phyloP scores from a whole-genome alignment of 2,888 invertebrate species.

The Drosophila algonquin region DNA sequence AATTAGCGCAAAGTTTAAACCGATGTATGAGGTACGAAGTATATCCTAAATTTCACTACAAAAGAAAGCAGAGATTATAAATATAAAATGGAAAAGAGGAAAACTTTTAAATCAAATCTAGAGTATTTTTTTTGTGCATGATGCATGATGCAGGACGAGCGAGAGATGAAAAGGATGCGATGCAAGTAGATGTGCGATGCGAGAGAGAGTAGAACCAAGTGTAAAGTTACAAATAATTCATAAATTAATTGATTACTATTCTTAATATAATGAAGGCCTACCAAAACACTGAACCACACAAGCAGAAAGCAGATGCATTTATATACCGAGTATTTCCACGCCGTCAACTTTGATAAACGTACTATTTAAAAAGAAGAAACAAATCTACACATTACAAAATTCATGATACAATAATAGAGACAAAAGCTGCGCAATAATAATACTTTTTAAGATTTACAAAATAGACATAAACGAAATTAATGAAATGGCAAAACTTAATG shows the following conservation, averaged over 20 bases:
- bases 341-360: constrained; percentile 53
- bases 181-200: neutral
- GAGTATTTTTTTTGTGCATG: constrained; percentile 73
- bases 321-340: constrained; percentile 68
- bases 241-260: constrained; percentile 42
- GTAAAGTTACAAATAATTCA: constrained; percentile 37
- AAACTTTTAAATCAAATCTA: constrained; percentile 70
- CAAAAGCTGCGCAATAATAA: constrained; percentile 69
- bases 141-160: constrained; percentile 53
- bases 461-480: constrained; percentile 59
- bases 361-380: constrained; percentile 17
- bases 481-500: constrained; percentile 47
- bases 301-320: constrained; percentile 71
- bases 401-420: constrained; percentile 40
- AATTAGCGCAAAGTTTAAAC: constrained; percentile 71
- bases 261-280: constrained; percentile 42
- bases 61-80: constrained; percentile 55
- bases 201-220: constrained; percentile 24
- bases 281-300: constrained; percentile 46
- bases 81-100: constrained; percentile 31
- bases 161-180: neutral
- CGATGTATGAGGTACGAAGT: constrained; percentile 41
- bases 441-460: constrained; percentile 68
- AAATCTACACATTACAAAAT: constrained; percentile 38
- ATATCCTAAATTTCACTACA: constrained; percentile 74